Base-by-base conservation (phyloP, 2,113 vertebrate species). In the Chelonoidis abingdonii region DNA sequence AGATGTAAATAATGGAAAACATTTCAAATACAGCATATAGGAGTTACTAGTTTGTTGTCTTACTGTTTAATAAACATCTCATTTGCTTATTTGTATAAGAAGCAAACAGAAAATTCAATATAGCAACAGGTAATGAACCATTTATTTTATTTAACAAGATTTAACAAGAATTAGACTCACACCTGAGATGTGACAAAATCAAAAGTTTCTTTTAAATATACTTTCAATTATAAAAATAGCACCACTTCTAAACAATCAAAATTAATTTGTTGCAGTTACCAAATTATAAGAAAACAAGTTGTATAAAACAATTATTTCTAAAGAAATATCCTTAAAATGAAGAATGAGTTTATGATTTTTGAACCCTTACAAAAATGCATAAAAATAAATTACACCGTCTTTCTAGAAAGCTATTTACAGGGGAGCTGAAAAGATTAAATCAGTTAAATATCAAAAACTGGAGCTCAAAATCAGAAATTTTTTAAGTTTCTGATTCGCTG, bases 381-480 rank as follows among this genome's bases (percentile, higher is more conserved):
- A 96, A 97, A 97, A 97, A 97, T 93, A 95, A 89, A 54, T 86
- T 31, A 95, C 93, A 84, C 90, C 53, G 8, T 52, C 75, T 93
- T 86, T 80, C n/a, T 62, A n/a, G 53, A 90, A 83, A 86, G 59
- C 4, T 87, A 14, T 31, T 80, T 94, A 85, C 11, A 83, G 4
- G 9, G 12, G 22, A 85, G 5, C 84, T 21, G 2, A 90, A 83
- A 84, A 59, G 1, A 52, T 12, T 27, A 2, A 0, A 3, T 27
- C 53, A 35, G 3, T 49, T 90, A 62, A 62, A 85, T 21, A 2
- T 8, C 31, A 81, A 93, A 94, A 89, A 41, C 25, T 78, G 27
- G 24, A 25, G 41, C 22, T 78, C 41, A 25, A 27, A 31, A 4
- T 83, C 38, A 88, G 7, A 14, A n/a, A 54, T 19, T 31, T 89